These are phyloP conservation scores for Lampropteryx suffumata DNA, from an alignment of 2,888 invertebrate species.

Conservation along the genomic window DNA sequence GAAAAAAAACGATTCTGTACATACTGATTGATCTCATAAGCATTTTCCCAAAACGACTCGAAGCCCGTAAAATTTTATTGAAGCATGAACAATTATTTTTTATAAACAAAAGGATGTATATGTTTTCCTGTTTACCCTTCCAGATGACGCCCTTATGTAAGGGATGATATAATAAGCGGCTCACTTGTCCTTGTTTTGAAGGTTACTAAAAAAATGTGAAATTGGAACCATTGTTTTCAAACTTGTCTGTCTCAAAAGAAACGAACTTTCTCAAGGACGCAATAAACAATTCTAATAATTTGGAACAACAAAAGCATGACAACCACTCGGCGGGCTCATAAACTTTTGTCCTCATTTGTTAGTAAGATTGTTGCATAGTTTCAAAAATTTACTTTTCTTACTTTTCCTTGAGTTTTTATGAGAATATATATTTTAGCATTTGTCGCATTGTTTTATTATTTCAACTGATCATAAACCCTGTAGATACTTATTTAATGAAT, in stretches of 20 bases:
- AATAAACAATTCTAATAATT: slow-evolving; percentile 26
- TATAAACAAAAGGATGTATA: slow-evolving; percentile 28
- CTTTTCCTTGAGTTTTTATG: not conserved
- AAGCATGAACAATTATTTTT: slow-evolving; percentile 33
- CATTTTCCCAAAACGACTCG: slow-evolving; percentile 26
- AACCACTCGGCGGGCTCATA: slow-evolving; percentile 13
- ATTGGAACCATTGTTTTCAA: slow-evolving; percentile 24
- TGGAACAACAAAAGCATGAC: slow-evolving; percentile 22
- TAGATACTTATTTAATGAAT: too few species aligned
- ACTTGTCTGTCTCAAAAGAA: slow-evolving; percentile 18
- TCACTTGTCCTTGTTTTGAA: slow-evolving; percentile 33
- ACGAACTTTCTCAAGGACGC: slow-evolving; percentile 23
- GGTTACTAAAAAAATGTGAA: slow-evolving; percentile 24
- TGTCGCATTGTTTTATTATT: too few species aligned
- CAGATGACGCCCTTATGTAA: slow-evolving; percentile 32
- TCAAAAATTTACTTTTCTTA: slow-evolving; percentile 7
- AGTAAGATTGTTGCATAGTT: slow-evolving; percentile 21
- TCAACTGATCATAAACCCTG: too few species aligned
- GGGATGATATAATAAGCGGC: slow-evolving; percentile 29
- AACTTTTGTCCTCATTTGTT: slow-evolving; percentile 20
- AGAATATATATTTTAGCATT: too few species aligned
- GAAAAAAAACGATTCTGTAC: slow-evolving; percentile 9
- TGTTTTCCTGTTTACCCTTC: slow-evolving; percentile 37
- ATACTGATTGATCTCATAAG: slow-evolving; percentile 22
- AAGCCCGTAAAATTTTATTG: slow-evolving; percentile 32